Evolutionary conservation across 92 coral and sea anemone species (phyloP), one percentile per base, ranked within the genome.

Genomic region (Virgularia gustaviana): DNA sequence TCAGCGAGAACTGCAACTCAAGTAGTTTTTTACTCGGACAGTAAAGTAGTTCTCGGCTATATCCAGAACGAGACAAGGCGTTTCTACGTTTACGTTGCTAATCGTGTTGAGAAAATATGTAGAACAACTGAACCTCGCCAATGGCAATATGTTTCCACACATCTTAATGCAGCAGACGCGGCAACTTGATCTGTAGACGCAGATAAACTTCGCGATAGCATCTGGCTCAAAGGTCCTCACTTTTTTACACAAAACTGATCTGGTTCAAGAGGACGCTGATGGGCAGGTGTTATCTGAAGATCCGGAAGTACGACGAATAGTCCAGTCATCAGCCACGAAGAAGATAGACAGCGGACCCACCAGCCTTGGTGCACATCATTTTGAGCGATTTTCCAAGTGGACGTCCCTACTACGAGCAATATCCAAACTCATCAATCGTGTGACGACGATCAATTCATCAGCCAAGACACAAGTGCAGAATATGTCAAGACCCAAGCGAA

Each of bases 111-210:
- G n/a, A n/a, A n/a, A n/a, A n/a, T 61, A 43, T 73, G 73, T 57
- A 79, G 79, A 36, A 24, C 79, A 12, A 71, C 79, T 13, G 57
- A 58, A 24, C 84, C 79, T 13, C 64, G 52, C n/a, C 79, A 79
- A 47, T 79, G 84, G 84, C 71, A 44, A 28, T 61, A 79, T 41
- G 79, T 62, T 29, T 55, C 63, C 31, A 79, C 79, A 20, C 60
- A 72, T 55, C 73, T 60, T 31, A 79, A 79, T 39, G 78, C 84
- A 19, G 67, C 84, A 12, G 84, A 72, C 38, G 23, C 63, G 28
- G 84, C 84, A 20, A 72, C 79, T 2, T 32, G 84, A 38, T 79
- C 84, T 34, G 66, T 79, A 10, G 73, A 72, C 10, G 79, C 84
- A 9, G 52, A 53, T 32, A 33, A 79, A 23, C 58, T 79, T 1